These are phyloP conservation scores for Myotis yumanensis DNA, from an alignment of 2,113 vertebrate species.

Conservation along the genomic window DNA sequence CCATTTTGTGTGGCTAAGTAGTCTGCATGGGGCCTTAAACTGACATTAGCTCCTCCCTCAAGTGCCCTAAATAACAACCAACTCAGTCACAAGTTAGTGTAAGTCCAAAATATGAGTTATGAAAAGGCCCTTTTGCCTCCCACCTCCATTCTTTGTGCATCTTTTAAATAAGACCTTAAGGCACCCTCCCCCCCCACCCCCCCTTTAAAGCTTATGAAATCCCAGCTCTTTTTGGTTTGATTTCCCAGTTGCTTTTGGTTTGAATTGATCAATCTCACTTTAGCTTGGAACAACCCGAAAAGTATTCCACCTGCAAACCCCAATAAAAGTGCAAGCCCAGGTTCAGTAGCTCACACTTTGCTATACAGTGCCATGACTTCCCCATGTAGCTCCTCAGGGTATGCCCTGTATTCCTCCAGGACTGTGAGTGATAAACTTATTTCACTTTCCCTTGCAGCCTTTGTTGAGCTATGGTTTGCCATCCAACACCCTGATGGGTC, in stretches of 20 bases:
- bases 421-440: not conserved
- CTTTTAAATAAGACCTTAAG: not conserved
- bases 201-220: not conserved
- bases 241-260: not conserved
- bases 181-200: accelerated
- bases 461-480: not conserved
- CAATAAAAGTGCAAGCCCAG: not conserved
- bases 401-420: not conserved
- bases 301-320: not conserved
- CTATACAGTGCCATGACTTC: not conserved
- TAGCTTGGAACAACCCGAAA: not conserved
- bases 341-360: not conserved
- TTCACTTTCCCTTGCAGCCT: not conserved
- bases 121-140: not conserved
- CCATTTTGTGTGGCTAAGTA: not conserved
- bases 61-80: not conserved
- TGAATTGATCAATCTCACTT: not conserved
- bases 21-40: not conserved
- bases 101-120: not conserved
- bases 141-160: not conserved
- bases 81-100: not conserved
- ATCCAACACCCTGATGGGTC: not conserved
- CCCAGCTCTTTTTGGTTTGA: not conserved
- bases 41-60: not conserved
- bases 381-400: not conserved